Conservation (phyloP, 2,888 invertebrate species). For the Noctua fimbriata region DNA sequence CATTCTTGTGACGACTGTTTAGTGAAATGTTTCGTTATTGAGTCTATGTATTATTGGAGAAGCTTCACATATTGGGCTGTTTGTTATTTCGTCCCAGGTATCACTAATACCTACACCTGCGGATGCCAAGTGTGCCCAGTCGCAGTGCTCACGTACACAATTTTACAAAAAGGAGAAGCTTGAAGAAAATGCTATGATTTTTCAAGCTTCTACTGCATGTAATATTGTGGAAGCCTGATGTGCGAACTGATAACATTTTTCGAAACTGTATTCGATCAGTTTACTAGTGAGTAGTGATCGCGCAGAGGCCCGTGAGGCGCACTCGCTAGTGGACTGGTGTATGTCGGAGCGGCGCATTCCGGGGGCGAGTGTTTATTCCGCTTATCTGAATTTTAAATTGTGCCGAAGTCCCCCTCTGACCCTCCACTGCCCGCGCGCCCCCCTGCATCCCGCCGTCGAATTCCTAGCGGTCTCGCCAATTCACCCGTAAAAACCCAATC, state of each 20-base stretch:
- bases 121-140: no score
- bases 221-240: neutral
- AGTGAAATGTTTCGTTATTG: neutral
- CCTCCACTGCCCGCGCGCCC: constrained; percentile 18
- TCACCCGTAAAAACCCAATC: constrained; percentile 86
- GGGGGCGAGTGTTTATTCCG: constrained; percentile 83
- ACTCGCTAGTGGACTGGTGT: constrained; percentile 22
- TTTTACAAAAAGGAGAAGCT: neutral
- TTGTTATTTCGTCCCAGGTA: neutral
- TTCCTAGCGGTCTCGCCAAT: constrained; percentile 84
- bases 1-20: neutral
- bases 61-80: neutral
- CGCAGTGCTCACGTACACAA: neutral
- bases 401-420: constrained; percentile 43
- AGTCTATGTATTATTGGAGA: neutral
- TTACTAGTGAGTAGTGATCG: neutral
- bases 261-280: neutral
- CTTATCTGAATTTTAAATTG: constrained; percentile 89
- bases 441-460: constrained; percentile 60
- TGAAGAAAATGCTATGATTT: neutral
- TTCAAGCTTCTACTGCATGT: neutral
- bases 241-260: neutral
- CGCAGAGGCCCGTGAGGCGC: neutral
- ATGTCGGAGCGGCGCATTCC: constrained; percentile 68
- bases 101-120: neutral